Conservation (phyloP, 1,140 invertebrate species). For the Lepidotrigona ventralis region DNA sequence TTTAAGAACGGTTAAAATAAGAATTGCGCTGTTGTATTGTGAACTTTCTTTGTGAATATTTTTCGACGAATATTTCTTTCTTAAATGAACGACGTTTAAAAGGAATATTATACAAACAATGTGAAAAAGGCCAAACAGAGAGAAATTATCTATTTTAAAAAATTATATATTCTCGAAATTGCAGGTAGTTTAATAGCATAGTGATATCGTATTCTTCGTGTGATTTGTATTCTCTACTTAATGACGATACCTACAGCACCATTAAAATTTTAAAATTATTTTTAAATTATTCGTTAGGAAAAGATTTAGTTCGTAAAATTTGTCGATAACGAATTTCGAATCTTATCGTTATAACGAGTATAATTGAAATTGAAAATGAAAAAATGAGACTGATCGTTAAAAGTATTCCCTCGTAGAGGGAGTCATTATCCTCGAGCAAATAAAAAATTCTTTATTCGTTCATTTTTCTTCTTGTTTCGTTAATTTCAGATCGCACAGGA, state of each 20-base stretch:
- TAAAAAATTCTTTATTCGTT: neutral
- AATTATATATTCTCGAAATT: neutral
- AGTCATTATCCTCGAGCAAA: neutral
- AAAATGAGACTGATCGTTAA: neutral
- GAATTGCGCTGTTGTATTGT: neutral
- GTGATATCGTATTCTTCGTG: neutral
- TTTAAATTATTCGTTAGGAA: neutral
- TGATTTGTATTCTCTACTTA: neutral
- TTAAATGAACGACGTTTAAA: neutral
- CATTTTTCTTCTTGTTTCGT: neutral
- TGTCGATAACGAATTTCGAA: neutral
- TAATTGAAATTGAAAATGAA: no score
- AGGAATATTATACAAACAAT: neutral
- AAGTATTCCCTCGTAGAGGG: neutral
- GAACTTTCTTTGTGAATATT: neutral
- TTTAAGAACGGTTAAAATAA: constrained; percentile 1
- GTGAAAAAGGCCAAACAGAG: neutral
- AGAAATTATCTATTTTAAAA: neutral
- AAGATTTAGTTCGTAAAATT: neutral
- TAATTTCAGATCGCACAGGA: neutral
- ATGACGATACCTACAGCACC: neutral
- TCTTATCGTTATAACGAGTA: neutral
- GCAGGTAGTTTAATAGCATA: neutral
- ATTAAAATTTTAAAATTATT: neutral
- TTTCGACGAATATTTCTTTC: neutral